Evolutionary conservation across 2,113 vertebrate species (phyloP), one percentile per base, ranked within the genome.

Genomic region (Platycercus adscitus): DNA sequence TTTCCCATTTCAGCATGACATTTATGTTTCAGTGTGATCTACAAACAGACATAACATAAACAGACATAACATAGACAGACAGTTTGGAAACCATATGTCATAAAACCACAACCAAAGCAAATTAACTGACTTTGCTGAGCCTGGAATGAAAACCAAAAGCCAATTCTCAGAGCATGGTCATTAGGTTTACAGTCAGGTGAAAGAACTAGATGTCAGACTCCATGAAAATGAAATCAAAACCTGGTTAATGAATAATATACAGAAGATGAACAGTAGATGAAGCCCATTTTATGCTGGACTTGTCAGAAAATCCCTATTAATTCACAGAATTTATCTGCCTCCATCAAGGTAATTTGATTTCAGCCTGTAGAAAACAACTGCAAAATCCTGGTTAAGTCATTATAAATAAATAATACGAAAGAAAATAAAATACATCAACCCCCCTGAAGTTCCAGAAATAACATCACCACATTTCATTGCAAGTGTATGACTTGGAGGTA

Each of bases 371-470:
- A 56, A 89, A 81, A 56, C 9, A 61, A 24, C 12, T 37, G 6
- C 5, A 4, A 39, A 50, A 81, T 43, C 6, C 5, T 31, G 19
- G 4, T 1, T 10, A 55, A 69, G 60, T 12, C 1, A 28, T 23
- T 29, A 64, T 29, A 26, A 31, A 58, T 14, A 13, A 56, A n/a
- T 58, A 58, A 15, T n/a, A 23, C 7, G 6, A n/a, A n/a, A 58
- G 20, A n/a, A 58, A 43, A 49, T 28, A 24, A 6, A 28, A 13
- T 18, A 26, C n/a, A 5, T 11, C 12, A 39, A 24, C 3, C 52
- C 5, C 1, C 0, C 15, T 18, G 35, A 61, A 68, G 4, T 43
- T 44, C 13, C 28, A 15, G 31, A 25, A 81, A 24, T 0, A 0
- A 17, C 1, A 2, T 3, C 16, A 29, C 52, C 3, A 4, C 10